These are phyloP conservation scores for Phylloscopus collybita DNA, from an alignment of 2,797 vertebrate species.

Conservation along the genomic window DNA sequence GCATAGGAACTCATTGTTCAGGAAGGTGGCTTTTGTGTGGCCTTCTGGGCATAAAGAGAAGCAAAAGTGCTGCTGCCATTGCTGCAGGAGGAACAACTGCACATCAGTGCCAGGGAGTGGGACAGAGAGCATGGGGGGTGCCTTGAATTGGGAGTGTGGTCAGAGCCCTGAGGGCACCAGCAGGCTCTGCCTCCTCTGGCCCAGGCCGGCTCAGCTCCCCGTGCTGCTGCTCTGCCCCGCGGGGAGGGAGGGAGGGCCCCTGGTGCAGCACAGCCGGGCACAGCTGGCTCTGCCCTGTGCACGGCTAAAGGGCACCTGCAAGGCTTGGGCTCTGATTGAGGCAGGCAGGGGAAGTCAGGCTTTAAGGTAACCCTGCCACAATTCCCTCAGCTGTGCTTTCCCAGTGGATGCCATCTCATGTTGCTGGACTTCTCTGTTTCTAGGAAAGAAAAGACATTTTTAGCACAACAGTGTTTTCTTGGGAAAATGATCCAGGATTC, in stretches of 20 bases:
- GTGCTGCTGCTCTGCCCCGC: fast-evolving
- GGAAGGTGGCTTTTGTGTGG: neutral
- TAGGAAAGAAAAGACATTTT: neutral
- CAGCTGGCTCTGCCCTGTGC: neutral
- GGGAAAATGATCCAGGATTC: neutral
- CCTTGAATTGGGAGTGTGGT: neutral
- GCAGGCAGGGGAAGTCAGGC: fast-evolving
- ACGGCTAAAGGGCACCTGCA: neutral
- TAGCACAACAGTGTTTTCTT: neutral
- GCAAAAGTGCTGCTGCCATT: neutral
- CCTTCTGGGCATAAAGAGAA: neutral
- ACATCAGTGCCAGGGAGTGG: neutral
- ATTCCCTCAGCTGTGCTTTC: neutral
- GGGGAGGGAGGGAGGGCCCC: neutral
- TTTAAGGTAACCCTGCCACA: fast-evolving
- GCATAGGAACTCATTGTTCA: neutral
- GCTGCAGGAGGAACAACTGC: neutral
- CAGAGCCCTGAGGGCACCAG: neutral
- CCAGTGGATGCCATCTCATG: fast-evolving
- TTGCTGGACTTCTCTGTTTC: neutral
- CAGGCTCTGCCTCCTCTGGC: neutral
- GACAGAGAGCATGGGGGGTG: neutral
- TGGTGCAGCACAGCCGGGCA: neutral
- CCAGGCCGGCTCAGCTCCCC: neutral
- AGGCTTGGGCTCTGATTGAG: neutral